Evolutionary conservation across 2,797 vertebrate species (phyloP), one percentile per base, ranked within the genome.

Genomic region (Neosilurus mollespiculum): DNA sequence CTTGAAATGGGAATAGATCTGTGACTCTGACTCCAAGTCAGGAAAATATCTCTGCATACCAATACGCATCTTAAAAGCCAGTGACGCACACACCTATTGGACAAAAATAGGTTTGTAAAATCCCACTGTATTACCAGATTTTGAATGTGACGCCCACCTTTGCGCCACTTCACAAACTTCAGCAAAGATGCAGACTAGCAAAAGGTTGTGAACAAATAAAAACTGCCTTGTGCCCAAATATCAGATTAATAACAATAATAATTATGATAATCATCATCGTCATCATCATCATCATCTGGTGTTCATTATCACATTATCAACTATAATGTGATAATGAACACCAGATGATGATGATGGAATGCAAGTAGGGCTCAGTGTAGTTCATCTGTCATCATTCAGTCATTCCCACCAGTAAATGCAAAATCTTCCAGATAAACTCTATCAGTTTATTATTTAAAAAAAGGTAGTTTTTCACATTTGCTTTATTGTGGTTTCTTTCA

Each of bases 401-500:
- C 4, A 65, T 65, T 65, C 0, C 1, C 30, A 26, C 4, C 15
- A 0, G n/a, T 53, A 51, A n/a, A 61, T 64, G n/a, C 61, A 43
- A 77, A 62, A 49, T 11, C 15, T 37, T n/a, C 12, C 59, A 78
- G 58, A 43, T 18, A 78, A 77, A 51, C 10, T 20, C 4, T 0
- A 64, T 24, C 14, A 2, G 24, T 78, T 64, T 51, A 78, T 78
- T 62, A 51, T 76, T 76, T 7, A 20, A 67, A 59, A 72, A 76
- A 80, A 49, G 51, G 51, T 15, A 12, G 59, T 49, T 78, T 78
- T 78, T 9, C 53, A 72, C 30, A 43, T 56, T 71, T 56, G 3
- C 61, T 77, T 84, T 71, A 85, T 82, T 82, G 84, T 79, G 24
- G 82, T 81, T 81, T 82, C 67, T 72, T 72, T 54, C 70, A 76